Evolutionary conservation across 2,797 vertebrate species (phyloP), one percentile per base, ranked within the genome.

Genomic region (Scolopax rusticola): DNA sequence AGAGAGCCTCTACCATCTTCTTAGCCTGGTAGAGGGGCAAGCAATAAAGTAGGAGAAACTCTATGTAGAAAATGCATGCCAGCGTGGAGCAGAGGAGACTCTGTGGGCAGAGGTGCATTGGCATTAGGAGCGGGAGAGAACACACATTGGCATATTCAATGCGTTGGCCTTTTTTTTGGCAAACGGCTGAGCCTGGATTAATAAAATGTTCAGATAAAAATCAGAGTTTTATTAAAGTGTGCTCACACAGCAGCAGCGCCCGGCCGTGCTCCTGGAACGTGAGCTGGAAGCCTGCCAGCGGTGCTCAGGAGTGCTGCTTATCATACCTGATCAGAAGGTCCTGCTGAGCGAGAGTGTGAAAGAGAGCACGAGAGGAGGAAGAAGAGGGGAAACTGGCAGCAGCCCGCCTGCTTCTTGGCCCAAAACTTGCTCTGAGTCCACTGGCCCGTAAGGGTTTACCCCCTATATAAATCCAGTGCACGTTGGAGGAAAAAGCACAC

Each of bases 151-250:
- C 70, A 43, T 90, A 94, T 95, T 92, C 68, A 92, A 2, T 21
- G 53, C 4, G 5, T 90, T 96, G 75, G 75, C 74, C 95, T 76
- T 76, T 91, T 92, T 95, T 91, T 92, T 95, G 93, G 97, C 93
- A 88, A 91, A 93, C 5, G 15, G 81, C 82, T 96, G 77, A 91
- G 85, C 64, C 77, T 51, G 90, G 92, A 96, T 97, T 96, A 95
- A 96, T 97, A 96, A 96, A 96, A 97, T 84, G 94, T 95, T 89
- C 87, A 97, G 93, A 97, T 97, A 95, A 96, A 96, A 97, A 97
- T 96, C 94, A 93, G 84, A 94, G 51, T 94, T 91, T 96, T 96
- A 93, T 95, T 90, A 92, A 96, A 97, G 65, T 87, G 75, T 87
- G 71, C 87, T 91, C 77, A 78, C 69, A 47, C 33, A 87, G 85